Evolutionary conservation across 2,113 vertebrate species (phyloP).

Genomic region (Carassius auratus): DNA sequence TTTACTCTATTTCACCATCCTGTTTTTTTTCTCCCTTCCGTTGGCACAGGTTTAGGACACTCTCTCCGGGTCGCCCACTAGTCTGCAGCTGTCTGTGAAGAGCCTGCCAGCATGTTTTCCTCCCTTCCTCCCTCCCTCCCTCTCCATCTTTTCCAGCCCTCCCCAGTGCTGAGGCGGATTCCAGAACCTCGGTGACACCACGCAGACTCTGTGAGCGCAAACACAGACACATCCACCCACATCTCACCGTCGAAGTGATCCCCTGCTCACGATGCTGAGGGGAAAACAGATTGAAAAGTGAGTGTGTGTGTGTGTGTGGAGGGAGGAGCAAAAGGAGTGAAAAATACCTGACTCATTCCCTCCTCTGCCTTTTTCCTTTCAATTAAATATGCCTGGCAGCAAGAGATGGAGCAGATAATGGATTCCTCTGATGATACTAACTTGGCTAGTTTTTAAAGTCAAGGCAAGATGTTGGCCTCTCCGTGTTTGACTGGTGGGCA

Average conservation of each 20-base stretch:
- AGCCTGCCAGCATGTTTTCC: constrained; percentile 66
- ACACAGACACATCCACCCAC: constrained; percentile 78
- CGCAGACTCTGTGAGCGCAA: constrained; percentile 70
- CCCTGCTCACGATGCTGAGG: constrained; percentile 68
- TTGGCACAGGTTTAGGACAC: constrained; percentile 51
- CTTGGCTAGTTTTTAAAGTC: constrained; percentile 40
- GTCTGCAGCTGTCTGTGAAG: constrained; percentile 75
- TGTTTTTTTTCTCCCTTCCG: constrained; percentile 40
- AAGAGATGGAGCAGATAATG: constrained; percentile 40
- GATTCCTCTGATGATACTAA: constrained; percentile 34
- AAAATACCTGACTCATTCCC: constrained; percentile 65
- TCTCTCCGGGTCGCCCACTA: constrained; percentile 71
- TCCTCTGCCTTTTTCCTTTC: constrained; percentile 34
- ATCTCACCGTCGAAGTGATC: constrained; percentile 70
- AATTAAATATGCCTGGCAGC: constrained; percentile 45
- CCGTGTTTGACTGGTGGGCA: not conserved
- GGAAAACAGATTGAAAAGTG: constrained; percentile 70
- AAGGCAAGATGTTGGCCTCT: constrained; percentile 18
- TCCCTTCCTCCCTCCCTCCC: constrained; percentile 25
- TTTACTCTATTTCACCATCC: constrained; percentile 48
- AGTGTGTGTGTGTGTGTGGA: constrained; percentile 50
- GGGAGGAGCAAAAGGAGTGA: constrained; percentile 57
- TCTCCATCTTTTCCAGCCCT: constrained; percentile 30
- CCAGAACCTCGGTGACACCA: constrained; percentile 56
- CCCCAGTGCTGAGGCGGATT: constrained; percentile 47